These are phyloP conservation scores for Drosophila miranda DNA, from an alignment of 1,140 invertebrate species.

Conservation along the genomic window DNA sequence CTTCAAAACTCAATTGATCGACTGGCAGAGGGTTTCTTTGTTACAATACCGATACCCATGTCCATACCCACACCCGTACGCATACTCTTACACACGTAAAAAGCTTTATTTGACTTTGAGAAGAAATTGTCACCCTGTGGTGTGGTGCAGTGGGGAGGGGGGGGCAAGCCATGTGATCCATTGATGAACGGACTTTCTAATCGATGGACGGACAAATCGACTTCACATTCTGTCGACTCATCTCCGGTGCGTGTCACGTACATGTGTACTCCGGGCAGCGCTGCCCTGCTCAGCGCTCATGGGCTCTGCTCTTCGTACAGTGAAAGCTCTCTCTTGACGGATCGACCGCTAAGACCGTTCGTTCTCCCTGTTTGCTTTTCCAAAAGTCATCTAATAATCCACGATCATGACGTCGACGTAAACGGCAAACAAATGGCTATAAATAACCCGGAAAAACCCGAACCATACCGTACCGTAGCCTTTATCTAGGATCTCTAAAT, in stretches of 20 bases:
- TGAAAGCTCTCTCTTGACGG: not conserved
- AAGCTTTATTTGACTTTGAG: too few species aligned
- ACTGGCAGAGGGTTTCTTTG: too few species aligned
- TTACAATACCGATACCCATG: too few species aligned
- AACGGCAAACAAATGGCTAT: conserved; percentile 39
- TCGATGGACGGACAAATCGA: conserved; percentile 13
- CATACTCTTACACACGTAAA: too few species aligned
- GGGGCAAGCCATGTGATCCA: too few species aligned
- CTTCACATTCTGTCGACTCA: conserved; percentile 35
- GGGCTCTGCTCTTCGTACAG: too few species aligned
- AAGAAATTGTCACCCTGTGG: too few species aligned
- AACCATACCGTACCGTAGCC: not conserved
- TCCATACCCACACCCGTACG: too few species aligned
- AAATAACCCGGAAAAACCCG: conserved; percentile 4
- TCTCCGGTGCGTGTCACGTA: conserved; percentile 36
- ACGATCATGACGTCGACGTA: conserved; percentile 17
- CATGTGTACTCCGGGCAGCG: not conserved
- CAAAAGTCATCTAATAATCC: conserved; percentile 17
- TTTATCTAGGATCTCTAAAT: conserved; percentile 19
- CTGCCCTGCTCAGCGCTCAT: too few species aligned
- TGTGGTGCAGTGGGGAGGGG: not conserved
- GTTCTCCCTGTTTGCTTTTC: conserved; percentile 3
- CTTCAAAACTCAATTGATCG: too few species aligned
- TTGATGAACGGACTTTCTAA: conserved; percentile 24
- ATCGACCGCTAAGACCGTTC: not conserved